A percentile compares a stretch with the other conserved stretches of the same genome.
phyloP scores from a whole-genome alignment of 1,140 invertebrate species.

The Drosophila ohnishii region DNA sequence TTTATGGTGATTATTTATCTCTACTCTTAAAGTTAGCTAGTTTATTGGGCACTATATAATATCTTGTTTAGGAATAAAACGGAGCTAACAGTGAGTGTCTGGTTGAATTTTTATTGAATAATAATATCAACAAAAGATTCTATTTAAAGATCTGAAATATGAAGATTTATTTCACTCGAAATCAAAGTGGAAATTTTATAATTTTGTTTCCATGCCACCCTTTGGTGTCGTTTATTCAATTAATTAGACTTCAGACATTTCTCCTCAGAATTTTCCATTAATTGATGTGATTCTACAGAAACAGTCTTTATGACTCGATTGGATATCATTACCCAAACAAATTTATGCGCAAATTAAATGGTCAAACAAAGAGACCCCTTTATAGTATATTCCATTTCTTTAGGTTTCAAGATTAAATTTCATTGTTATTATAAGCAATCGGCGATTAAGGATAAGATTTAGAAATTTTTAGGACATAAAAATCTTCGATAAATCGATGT shows the following conservation, averaged over 20 bases:
- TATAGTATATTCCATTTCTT: background rate
- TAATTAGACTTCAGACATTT: conserved; percentile 7
- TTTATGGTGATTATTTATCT: conserved; percentile 4
- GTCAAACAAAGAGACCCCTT: conserved; percentile 3
- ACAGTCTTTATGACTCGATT: background rate
- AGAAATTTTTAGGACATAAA: too few species aligned
- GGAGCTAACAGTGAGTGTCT: background rate
- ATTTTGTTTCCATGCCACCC: background rate
- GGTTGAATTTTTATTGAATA: background rate
- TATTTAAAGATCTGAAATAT: background rate
- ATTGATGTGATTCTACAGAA: conserved; percentile 7
- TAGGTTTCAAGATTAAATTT: background rate
- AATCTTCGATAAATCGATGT: background rate
- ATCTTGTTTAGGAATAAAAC: background rate
- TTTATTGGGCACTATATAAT: background rate
- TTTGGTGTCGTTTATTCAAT: conserved; percentile 7
- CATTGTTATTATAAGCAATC: background rate
- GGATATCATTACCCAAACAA: conserved; percentile 10
- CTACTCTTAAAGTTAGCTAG: background rate
- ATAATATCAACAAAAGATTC: background rate
- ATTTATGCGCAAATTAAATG: conserved; percentile 14
- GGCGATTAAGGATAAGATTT: too few species aligned
- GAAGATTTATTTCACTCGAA: background rate
- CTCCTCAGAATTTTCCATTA: conserved; percentile 19
- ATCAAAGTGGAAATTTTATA: background rate